phyloP scores from a whole-genome alignment of 2,113 vertebrate genomes.

The Zonotrichia leucophrys region DNA sequence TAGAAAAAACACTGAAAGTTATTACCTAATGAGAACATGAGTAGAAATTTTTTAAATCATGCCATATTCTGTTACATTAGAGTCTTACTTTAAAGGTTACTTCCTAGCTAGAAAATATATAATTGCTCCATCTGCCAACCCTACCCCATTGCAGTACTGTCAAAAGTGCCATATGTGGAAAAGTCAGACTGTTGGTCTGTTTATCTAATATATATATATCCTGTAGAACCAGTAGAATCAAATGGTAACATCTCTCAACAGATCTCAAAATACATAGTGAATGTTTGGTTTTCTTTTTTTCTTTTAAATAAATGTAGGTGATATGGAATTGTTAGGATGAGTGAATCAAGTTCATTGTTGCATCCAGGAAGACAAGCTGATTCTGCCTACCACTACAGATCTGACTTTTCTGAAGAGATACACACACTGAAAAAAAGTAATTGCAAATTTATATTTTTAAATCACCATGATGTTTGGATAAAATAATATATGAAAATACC shows the following conservation, averaged over 20 bases:
- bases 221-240: slow-evolving; percentile 30
- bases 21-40: neutral
- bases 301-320: neutral
- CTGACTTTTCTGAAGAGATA: neutral
- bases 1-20: neutral
- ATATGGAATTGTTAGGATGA: neutral
- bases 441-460: neutral
- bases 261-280: neutral
- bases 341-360: neutral
- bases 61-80: neutral
- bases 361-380: neutral
- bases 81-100: slow-evolving; percentile 51
- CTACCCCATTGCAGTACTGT: slow-evolving; percentile 30
- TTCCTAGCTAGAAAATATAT: slow-evolving; percentile 41
- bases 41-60: slow-evolving; percentile 5
- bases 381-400: neutral
- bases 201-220: slow-evolving; percentile 34
- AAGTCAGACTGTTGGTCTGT: slow-evolving; percentile 48
- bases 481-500: neutral
- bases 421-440: neutral
- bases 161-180: slow-evolving; percentile 54
- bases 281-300: neutral
- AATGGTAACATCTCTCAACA: neutral
- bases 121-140: slow-evolving; percentile 68
- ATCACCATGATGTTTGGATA: neutral